Evolutionary conservation across 2,113 vertebrate species (phyloP), one percentile per base, ranked within the genome.

Genomic region (Lasiurus borealis): DNA sequence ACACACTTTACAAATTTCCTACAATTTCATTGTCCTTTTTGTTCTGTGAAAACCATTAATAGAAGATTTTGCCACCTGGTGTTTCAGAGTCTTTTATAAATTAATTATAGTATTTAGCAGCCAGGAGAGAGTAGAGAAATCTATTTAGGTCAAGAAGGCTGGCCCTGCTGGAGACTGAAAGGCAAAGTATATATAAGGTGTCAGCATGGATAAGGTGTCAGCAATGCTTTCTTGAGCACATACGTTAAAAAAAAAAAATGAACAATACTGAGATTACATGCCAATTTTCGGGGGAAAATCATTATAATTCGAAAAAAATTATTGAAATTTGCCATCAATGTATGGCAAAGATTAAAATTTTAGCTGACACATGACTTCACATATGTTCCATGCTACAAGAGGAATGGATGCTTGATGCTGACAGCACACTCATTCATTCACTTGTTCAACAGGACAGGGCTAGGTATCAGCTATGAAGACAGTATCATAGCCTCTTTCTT

Each of bases 91-190:
- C 85, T 85, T 95, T 97, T 95, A 96, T 95, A 92, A 97, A 97
- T 97, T 97, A 97, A 85, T 97, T 95, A 97, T 83, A 71, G 85
- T 95, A 73, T 97, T 97, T 96, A 85, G 88, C 83, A 92, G 93
- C 75, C 66, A 7, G 91, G 87, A 88, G 93, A 81, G 78, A 95
- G 68, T 73, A 31, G 80, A 93, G 44, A 95, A 94, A 85, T 93
- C 85, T 97, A 95, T 97, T 95, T 97, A 95, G 96, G 96, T 96
- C 96, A 95, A 96, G 96, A 93, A 96, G 88, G 23, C 85, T 92
- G 77, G 82, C 81, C 77, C 62, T 93, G 73, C 82, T 95, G 85
- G 82, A 91, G 23, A 57, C 77, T 29, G 72, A 93, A 90, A 92
- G 73, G 54, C 48, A 95, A 88, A 93, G 16, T 59, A n/a, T 10